A percentile compares a stretch with the other conserved stretches of the same genome.
phyloP scores from a whole-genome alignment of 2,797 vertebrate species.

The Chanos chanos region DNA sequence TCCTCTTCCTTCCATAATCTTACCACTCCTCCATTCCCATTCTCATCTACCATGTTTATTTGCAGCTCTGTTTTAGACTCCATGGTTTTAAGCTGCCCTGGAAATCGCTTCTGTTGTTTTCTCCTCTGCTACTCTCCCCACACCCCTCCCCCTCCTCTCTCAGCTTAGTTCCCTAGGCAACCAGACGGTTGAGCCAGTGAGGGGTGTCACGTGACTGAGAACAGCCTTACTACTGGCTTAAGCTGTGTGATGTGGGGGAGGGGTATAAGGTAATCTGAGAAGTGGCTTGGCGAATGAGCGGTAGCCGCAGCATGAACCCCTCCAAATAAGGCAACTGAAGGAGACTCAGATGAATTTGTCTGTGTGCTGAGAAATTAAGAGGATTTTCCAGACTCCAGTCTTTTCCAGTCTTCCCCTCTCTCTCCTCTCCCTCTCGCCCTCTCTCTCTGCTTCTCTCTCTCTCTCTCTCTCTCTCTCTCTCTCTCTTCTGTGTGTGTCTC shows the following conservation, averaged over 20 bases:
- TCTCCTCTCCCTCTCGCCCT: not conserved
- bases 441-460: not conserved
- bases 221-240: conserved; percentile 93
- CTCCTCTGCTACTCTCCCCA: conserved; percentile 47
- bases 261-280: conserved; percentile 82
- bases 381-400: too few relatives aligned
- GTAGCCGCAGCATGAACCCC: conserved; percentile 65
- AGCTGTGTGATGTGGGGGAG: conserved; percentile 79
- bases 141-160: conserved; percentile 75
- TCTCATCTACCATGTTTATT: conserved; percentile 66
- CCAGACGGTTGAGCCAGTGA: conserved; percentile 89
- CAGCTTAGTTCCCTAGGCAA: conserved; percentile 93
- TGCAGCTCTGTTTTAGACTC: conserved; percentile 84
- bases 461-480: not conserved
- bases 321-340: conserved; percentile 56
- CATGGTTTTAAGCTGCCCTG: conserved; percentile 95
- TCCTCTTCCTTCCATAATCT: conserved; percentile 83
- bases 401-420: too few relatives aligned
- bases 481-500: not conserved
- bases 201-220: conserved; percentile 76
- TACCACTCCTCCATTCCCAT: conserved; percentile 47
- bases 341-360: conserved; percentile 11
- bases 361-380: not conserved
- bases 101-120: conserved; percentile 81
- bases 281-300: conserved; percentile 80